Evolutionary conservation across 2,113 vertebrate species (phyloP), one percentile per base, ranked within the genome.

Genomic region (Rhadina sibilatrix): DNA sequence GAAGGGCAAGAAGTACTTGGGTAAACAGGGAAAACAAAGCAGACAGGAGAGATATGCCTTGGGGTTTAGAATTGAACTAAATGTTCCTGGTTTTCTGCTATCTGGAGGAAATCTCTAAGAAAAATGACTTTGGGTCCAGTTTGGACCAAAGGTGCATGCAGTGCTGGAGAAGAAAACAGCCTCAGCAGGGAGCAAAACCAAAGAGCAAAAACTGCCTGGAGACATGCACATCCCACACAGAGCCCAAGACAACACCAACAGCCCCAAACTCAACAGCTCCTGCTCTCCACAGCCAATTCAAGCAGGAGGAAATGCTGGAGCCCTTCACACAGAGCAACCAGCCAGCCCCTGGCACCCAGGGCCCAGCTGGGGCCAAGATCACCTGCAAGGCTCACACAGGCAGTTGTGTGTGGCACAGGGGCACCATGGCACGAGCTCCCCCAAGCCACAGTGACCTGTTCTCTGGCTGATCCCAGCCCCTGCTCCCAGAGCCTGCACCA

Each of bases 361-460:
- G 76, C 59, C 38, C 69, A 56, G 72, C 63, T 38, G 24, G 0
- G 21, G 38, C 19, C 64, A 16, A 8, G 54, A 5, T 7, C 22
- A 30, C 24, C 16, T 25, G 44, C 4, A 14, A 47, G 47, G 79
- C 75, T 38, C 65, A 50, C 37, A 7, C n/a, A n/a, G 35, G 37
- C 47, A 28, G 12, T 1, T 8, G 35, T 27, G 57, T 57, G 42
- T 25, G 47, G 22, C 6, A 1, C 1, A 1, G 59, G 27, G 1
- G 3, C 44, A 65, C 24, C 11, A 0, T 0, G 1, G 44, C 1
- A 5, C 68, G 18, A 52, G 7, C 2, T 16, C 12, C 33, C 24
- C 5, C 37, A 42, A 15, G 15, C 8, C n/a, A 19, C 6, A 0
- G 1, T 9, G 68, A 23, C 6, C 30, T 12, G 20, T 15, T 52